Evolutionary conservation across 2,888 invertebrate species (phyloP), one percentile per base, ranked within the genome.

Genomic region (Eledone cirrhosa): DNA sequence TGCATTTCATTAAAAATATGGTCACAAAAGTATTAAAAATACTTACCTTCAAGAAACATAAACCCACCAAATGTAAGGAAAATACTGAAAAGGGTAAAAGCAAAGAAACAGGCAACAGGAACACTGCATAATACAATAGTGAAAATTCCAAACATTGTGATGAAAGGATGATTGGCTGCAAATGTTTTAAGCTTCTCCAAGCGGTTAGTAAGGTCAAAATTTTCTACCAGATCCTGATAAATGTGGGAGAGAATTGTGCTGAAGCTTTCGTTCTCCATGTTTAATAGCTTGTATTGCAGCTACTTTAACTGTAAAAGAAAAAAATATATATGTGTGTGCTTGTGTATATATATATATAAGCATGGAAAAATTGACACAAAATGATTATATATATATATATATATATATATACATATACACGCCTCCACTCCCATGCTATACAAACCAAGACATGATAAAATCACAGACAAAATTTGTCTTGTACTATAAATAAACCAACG

Each of bases 11-110:
- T n/a, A n/a, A n/a, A n/a, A n/a, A n/a, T n/a, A n/a, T n/a, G n/a
- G n/a, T n/a, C n/a, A n/a, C n/a, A n/a, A n/a, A 11, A 41, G 3
- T 2, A 11, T 41, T 41, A 41, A 41, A 41, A 22, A 41, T 63
- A 47, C 80, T 80, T 81, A 87, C 88, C 87, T 84, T 88, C 87
- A 78, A 88, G 78, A 63, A 87, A 82, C 13, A 88, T 77, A 77
- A 88, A 86, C n/a, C 84, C 85, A 41, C 82, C 78, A 31, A 88
- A 80, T 11, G 85, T 81, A 41, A 87, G 75, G 19, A 85, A 78
- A 29, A 85, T 77, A 72, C 82, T 85, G 33, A 84, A 83, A 77
- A 85, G 72, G 11, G 84, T 83, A 80, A 88, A 87, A 24, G 83
- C 76, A 22, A 83, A 31, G 78, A 87, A 88, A 67, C 85, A 82